Evolutionary conservation across 2,113 vertebrate genomes (phyloP).

Genomic region (Pteruthius melanotis): DNA sequence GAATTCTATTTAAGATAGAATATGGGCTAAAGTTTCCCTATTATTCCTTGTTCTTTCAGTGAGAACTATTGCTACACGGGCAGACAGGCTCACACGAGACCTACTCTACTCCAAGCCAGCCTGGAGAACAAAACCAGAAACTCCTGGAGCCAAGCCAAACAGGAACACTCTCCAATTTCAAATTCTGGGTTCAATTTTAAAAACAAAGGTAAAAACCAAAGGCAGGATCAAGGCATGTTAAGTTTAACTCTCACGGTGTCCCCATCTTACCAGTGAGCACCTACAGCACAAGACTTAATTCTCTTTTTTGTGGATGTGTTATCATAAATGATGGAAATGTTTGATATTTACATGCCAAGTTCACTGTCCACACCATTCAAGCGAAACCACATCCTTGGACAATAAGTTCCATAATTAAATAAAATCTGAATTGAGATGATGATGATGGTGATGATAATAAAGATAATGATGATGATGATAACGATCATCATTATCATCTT

Average conservation of each 20-base stretch:
- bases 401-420: not conserved
- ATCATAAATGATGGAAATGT: not conserved
- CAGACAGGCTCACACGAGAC: not conserved
- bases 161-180: not conserved
- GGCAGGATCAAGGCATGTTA: not conserved
- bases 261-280: not conserved
- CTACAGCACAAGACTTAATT: not conserved
- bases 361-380: not conserved
- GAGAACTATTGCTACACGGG: not conserved
- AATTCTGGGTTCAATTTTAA: not conserved
- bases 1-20: not conserved
- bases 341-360: not conserved
- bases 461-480: fast-evolving
- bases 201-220: not conserved
- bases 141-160: not conserved
- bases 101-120: not conserved
- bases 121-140: not conserved
- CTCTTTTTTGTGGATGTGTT: not conserved
- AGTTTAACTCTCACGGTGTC: not conserved
- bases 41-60: not conserved
- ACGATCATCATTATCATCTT: not conserved
- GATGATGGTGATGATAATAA: not conserved
- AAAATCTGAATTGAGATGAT: not conserved
- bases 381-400: not conserved
- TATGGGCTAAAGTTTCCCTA: not conserved